Conservation (phyloP, 2,888 invertebrate species). For the Plemyria rubiginata region DNA sequence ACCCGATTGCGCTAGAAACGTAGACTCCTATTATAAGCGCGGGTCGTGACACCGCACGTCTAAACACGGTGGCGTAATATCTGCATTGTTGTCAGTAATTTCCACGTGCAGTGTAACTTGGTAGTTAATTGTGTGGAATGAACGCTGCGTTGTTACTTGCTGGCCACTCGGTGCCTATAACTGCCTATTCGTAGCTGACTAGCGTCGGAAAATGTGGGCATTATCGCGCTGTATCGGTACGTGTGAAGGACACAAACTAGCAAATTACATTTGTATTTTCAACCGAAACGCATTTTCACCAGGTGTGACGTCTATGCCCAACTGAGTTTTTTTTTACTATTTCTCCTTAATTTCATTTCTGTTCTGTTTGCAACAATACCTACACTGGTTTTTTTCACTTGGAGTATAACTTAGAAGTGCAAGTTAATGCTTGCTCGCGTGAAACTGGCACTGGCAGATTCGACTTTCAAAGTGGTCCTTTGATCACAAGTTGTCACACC, state of each 20-base stretch:
- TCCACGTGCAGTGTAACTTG: constrained; percentile 64
- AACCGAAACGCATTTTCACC: constrained; percentile 46
- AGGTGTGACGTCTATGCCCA: neutral
- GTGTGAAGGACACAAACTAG: constrained; percentile 55
- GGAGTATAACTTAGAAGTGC: no score
- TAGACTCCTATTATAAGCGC: constrained; percentile 59
- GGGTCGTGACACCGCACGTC: constrained; percentile 71
- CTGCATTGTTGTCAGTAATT: constrained; percentile 63
- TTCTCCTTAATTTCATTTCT: no score
- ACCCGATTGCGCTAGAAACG: constrained; percentile 66
- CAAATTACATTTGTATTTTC: constrained; percentile 46
- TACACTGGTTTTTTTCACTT: no score
- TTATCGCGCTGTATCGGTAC: constrained; percentile 60
- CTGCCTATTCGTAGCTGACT: constrained; percentile 44
- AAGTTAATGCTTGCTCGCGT: no score
- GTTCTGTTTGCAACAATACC: no score
- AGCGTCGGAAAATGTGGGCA: constrained; percentile 63
- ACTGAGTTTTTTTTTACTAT: no score
- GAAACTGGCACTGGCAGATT: no score
- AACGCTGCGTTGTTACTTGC: constrained; percentile 50
- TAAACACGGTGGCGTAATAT: constrained; percentile 67
- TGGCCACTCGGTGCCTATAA: constrained; percentile 24
- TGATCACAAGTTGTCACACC: no score
- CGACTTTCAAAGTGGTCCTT: no score
- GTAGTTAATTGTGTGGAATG: constrained; percentile 62